These are phyloP conservation scores for Clarias fuscus DNA, from an alignment of 2,797 vertebrate genomes.

Conservation along the genomic window DNA sequence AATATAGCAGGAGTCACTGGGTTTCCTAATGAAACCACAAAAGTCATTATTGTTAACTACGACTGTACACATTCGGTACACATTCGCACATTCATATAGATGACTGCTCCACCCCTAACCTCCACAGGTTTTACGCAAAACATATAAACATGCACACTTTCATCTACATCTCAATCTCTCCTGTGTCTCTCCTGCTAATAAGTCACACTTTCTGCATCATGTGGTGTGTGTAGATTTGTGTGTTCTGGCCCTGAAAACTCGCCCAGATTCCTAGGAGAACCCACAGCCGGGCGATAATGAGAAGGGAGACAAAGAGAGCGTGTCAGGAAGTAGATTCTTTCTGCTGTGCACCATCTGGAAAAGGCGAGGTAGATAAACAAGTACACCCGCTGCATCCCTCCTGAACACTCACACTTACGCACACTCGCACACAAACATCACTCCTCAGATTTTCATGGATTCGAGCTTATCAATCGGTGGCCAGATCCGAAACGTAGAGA, in stretches of 20 bases:
- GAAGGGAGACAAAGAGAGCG: slow-evolving; percentile 58
- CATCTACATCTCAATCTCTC: slow-evolving; percentile 56
- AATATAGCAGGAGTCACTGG: slow-evolving; percentile 1
- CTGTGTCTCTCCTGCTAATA: slow-evolving; percentile 51
- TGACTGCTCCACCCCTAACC: slow-evolving; percentile 15
- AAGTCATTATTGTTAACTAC: background rate
- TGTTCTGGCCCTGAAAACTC: slow-evolving; percentile 67
- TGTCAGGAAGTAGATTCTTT: slow-evolving; percentile 75
- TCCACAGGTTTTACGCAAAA: slow-evolving; percentile 26
- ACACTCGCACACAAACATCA: background rate
- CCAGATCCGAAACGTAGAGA: slow-evolving; percentile 74
- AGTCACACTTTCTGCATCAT: slow-evolving; percentile 53
- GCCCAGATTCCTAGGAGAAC: slow-evolving; percentile 62
- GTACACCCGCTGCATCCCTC: slow-evolving; percentile 66
- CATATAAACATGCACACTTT: slow-evolving; percentile 1
- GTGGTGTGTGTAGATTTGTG: slow-evolving; percentile 16
- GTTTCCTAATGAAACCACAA: background rate
- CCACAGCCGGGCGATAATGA: slow-evolving; percentile 62
- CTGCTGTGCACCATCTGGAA: slow-evolving; percentile 78
- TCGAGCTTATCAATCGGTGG: slow-evolving; percentile 78
- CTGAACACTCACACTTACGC: slow-evolving; percentile 55
- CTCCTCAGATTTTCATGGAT: slow-evolving; percentile 73
- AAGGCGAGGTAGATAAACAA: slow-evolving; percentile 78
- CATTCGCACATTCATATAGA: slow-evolving; percentile 17
- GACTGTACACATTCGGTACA: background rate